These are phyloP conservation scores for Centrocercus urophasianus DNA, from an alignment of 2,113 vertebrate species.

Conservation along the genomic window DNA sequence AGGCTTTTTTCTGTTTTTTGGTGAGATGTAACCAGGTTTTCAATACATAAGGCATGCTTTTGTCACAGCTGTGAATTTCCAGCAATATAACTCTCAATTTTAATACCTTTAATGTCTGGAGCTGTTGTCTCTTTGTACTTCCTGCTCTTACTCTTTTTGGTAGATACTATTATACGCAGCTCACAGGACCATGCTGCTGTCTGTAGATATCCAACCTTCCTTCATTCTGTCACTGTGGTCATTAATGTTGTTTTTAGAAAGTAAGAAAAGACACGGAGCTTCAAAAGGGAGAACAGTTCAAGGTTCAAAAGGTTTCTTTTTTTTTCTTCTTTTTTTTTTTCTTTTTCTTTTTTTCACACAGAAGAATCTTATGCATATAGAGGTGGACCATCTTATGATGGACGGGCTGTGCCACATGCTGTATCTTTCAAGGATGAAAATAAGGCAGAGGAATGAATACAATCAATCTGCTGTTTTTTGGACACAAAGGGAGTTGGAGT, in stretches of 20 bases:
- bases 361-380: accelerated
- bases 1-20: background rate
- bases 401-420: background rate
- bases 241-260: background rate
- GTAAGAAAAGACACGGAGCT: background rate
- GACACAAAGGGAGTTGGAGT: background rate
- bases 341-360: no score
- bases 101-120: background rate
- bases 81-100: background rate
- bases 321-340: background rate
- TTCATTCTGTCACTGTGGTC: background rate
- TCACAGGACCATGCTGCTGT: accelerated
- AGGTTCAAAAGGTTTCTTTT: background rate
- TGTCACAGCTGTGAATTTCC: background rate
- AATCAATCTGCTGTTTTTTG: background rate
- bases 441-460: background rate
- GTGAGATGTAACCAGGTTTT: background rate
- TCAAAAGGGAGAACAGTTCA: background rate
- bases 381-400: background rate
- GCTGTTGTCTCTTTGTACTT: background rate
- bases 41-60: background rate
- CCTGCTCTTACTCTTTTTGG: background rate
- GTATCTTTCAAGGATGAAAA: background rate
- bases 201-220: background rate
- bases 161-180: background rate